Conservation (phyloP, 2,113 vertebrate species). For the Dromas ardeola region DNA sequence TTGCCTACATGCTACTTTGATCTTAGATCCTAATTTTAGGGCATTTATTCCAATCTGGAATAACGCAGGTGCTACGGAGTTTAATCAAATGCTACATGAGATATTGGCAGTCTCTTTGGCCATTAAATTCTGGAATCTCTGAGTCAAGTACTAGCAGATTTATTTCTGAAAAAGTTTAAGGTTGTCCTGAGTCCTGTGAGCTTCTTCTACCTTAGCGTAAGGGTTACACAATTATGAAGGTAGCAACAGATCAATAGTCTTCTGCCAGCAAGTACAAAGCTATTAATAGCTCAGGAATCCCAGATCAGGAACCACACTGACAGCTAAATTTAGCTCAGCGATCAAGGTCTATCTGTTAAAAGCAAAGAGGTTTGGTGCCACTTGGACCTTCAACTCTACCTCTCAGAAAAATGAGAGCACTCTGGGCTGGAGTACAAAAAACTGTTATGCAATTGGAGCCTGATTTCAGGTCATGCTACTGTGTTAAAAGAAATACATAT, state of each 20-base stretch:
- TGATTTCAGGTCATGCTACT: neutral
- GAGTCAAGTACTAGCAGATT: neutral
- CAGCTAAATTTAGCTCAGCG: neutral
- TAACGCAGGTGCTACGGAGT: neutral
- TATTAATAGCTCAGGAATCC: conserved; percentile 44
- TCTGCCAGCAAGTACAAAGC: neutral
- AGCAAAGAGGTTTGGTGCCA: neutral
- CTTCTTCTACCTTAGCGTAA: neutral
- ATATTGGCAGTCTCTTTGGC: neutral
- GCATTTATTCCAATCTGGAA: neutral
- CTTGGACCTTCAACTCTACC: neutral
- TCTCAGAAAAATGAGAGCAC: neutral
- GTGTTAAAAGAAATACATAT: neutral
- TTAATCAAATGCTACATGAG: neutral
- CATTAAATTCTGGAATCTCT: neutral
- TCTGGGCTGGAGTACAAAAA: neutral
- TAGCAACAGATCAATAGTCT: neutral
- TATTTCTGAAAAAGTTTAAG: neutral
- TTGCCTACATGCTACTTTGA: neutral
- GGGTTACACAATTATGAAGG: neutral
- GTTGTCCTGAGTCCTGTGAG: neutral
- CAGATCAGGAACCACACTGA: neutral
- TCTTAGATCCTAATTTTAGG: neutral
- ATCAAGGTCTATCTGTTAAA: neutral
- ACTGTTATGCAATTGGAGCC: neutral